Evolutionary conservation across 2,888 invertebrate species (phyloP), one percentile per base, ranked within the genome.

Genomic region (Eudasyphora cyanicolor): DNA sequence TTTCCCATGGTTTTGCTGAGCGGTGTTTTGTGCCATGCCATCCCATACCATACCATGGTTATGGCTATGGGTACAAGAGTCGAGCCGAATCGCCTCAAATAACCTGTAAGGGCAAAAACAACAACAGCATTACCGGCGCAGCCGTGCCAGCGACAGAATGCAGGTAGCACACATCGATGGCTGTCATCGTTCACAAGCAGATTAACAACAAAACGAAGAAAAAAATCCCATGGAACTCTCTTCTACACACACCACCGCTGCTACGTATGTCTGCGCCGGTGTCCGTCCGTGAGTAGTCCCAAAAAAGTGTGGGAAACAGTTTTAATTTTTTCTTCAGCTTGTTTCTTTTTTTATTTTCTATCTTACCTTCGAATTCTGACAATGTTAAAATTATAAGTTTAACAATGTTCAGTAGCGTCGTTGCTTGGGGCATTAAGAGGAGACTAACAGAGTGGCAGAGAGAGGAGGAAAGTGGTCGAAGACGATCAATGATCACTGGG

Each of bases 1-100:
- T 90, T 90, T 90, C 90, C 91, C 91, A 91, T 91, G 86, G 74
- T 84, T 82, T 79, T 69, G 35, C 69, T 83, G 74, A 54, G 74
- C 70, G 51, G 87, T 87, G 88, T 85, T 88, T n/a, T 7, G 19
- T 38, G 14, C 64, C 64, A 17, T 67, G 38, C 49, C 69, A 51
- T 76, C 64, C n/a, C 45, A 64, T 89, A 89, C 89, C 32, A 19
- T 49, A n/a, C 32, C 27, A n/a, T 71, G 27, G 76, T 73, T 71
- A 42, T 49, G 60, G 71, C 51, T 62, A 32, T 49, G 38, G n/a
- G 51, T 12, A 49, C 19, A 79, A 76, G 73, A 70, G 57, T 73
- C 76, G 80, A 70, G 79, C 57, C 76, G 80, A 70, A 77, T 74
- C 79, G 82, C 79, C 84, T 84, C 84, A 84, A 81, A 84, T 84